phyloP scores from a whole-genome alignment of 1,140 invertebrate genomes.

The Pseudoatta argentina region DNA sequence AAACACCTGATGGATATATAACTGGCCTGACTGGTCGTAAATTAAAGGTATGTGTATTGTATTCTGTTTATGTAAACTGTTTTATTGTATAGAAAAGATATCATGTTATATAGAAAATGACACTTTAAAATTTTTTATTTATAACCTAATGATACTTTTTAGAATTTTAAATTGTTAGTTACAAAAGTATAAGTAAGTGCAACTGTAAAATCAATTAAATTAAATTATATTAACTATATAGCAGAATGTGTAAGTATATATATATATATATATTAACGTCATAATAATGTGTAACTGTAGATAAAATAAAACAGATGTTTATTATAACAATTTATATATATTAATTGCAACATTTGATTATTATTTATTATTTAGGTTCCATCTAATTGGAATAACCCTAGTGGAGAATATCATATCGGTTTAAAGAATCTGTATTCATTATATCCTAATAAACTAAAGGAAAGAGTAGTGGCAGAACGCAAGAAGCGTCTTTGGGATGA shows the following conservation, averaged over 20 bases:
- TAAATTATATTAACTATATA: not conserved
- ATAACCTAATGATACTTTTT: not conserved
- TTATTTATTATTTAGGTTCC: slow-evolving; percentile 90
- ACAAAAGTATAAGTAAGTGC: not conserved
- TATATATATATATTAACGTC: too few relatives aligned
- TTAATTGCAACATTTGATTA: not conserved
- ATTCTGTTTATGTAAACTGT: not conserved
- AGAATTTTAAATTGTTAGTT: not conserved
- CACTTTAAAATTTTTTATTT: not conserved
- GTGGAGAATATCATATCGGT: slow-evolving; percentile 93
- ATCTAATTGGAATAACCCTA: slow-evolving; percentile 93
- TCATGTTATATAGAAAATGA: not conserved
- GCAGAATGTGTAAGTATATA: too few relatives aligned
- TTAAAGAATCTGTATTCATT: slow-evolving; percentile 95
- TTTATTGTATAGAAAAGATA: not conserved
- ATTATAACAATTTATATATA: slow-evolving; percentile 11
- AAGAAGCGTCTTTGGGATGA: slow-evolving; percentile 96
- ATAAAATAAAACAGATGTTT: too few relatives aligned
- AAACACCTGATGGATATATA: slow-evolving; percentile 91
- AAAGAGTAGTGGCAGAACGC: slow-evolving; percentile 93
- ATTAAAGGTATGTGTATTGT: slow-evolving; percentile 90
- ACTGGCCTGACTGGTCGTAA: slow-evolving; percentile 95
- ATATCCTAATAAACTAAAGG: slow-evolving; percentile 94
- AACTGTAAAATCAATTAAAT: not conserved
- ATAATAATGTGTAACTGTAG: too few relatives aligned